Conservation (phyloP, 1,140 invertebrate species). For the Neodiprion fabricii region DNA sequence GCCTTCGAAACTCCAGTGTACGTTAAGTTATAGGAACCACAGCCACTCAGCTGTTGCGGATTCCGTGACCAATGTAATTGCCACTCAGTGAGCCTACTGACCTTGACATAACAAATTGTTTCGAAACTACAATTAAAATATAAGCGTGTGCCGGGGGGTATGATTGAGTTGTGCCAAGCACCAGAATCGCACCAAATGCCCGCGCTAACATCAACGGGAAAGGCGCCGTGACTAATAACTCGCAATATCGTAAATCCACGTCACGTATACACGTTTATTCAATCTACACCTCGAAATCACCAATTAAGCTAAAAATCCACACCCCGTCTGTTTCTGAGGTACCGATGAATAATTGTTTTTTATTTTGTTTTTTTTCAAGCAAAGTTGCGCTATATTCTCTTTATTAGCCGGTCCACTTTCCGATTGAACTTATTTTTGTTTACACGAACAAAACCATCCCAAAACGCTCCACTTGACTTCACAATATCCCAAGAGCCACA, state of each 20-base stretch:
- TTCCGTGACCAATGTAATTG: conserved; percentile 60
- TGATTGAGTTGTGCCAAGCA: conserved; percentile 61
- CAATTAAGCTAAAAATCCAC: background rate
- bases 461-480: too few relatives aligned
- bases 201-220: background rate
- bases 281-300: background rate
- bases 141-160: conserved; percentile 51
- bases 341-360: too few relatives aligned
- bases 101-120: conserved; percentile 62
- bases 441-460: too few relatives aligned
- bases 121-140: conserved; percentile 60
- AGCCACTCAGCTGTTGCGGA: conserved; percentile 54
- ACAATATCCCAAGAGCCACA: too few relatives aligned
- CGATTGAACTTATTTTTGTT: too few relatives aligned
- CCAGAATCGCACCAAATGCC: conserved; percentile 35
- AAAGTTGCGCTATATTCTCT: too few relatives aligned
- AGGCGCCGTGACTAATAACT: conserved; percentile 5
- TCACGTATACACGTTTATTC: too few relatives aligned
- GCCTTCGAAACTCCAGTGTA: background rate
- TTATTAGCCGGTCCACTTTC: too few relatives aligned
- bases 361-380: too few relatives aligned
- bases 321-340: too few relatives aligned
- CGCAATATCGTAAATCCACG: conserved; percentile 7
- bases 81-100: conserved; percentile 41
- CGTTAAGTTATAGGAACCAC: background rate